These are phyloP conservation scores for Argyrosomus japonicus DNA, from an alignment of 2,113 vertebrate genomes.

Conservation along the genomic window DNA sequence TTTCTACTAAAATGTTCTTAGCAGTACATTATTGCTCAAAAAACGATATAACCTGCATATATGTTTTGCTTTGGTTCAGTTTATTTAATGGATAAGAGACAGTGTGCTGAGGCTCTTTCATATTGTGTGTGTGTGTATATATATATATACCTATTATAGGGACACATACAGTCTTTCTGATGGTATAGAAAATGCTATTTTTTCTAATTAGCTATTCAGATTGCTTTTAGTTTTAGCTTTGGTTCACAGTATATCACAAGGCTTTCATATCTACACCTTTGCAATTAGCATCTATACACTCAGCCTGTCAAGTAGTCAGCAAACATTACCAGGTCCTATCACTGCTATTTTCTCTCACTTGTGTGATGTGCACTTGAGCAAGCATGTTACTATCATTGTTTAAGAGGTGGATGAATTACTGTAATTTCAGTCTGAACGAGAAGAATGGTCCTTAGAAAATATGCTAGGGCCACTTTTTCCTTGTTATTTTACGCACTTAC, in stretches of 20 bases:
- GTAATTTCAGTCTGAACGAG: conserved; percentile 52
- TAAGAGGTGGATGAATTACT: conserved; percentile 40
- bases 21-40: not conserved
- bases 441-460: conserved; percentile 31
- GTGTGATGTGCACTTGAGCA: conserved; percentile 1
- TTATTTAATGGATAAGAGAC: conserved; percentile 2
- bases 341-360: conserved; percentile 9
- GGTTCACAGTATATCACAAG: not conserved
- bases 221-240: not conserved
- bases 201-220: not conserved
- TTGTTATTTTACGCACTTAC: conserved; percentile 47
- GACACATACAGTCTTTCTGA: not conserved
- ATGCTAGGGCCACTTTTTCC: conserved; percentile 27
- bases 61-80: conserved; percentile 2
- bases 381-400: conserved; percentile 55
- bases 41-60: not conserved
- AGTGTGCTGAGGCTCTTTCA: conserved; percentile 5
- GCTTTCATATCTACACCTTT: not conserved
- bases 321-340: not conserved
- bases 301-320: conserved; percentile 4
- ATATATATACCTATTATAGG: no score
- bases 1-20: not conserved
- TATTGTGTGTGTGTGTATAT: no score
- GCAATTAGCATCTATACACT: conserved; percentile 15
- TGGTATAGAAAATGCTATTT: not conserved